Base-by-base conservation (phyloP, 2,888 invertebrate genomes). In the Limnephilus auricula region DNA sequence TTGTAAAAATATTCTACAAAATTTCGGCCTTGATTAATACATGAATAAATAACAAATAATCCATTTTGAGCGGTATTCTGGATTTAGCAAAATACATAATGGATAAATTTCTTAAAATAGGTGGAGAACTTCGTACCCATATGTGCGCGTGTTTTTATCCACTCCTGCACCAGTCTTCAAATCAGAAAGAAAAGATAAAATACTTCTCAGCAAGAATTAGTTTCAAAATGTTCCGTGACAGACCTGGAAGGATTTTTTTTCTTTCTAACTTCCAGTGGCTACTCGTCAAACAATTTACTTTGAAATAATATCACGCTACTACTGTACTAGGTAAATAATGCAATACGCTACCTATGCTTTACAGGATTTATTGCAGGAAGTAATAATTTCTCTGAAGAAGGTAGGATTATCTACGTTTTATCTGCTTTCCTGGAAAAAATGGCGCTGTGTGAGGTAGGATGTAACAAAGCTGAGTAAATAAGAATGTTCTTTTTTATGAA, bases 171-270 rank as follows among this genome's bases (percentile, higher is more conserved):
- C 30, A 45, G 89, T 31, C 87, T n/a, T 65, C 31, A 88, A 86
- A 40, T 89, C 50, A 31, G 79, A 45, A 83, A 89, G 82, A 91
- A 80, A 89, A 84, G 89, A 91, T 85, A 90, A 82, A 89, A 89
- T 92, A 85, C 91, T 92, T 84, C 83, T 80, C 80, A 34, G n/a
- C 30, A 85, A 84, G 90, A 91, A 91, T 91, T 91, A 89, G 84
- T 83, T 91, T 84, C 83, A 82, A 86, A 91, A 91, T 89, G 89
- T 92, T 92, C 89, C 92, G 91, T 92, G 92, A 90, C 90, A 92
- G 78, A 90, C 90, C 84, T 88, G 89, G 88, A 3, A 79, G 31
- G 40, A 79, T 13, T 79, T 89, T 89, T 37, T 15, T 32, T 79
- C 79, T 79, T 89, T 37, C 34, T 15, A 31, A 45, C 34, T 85